phyloP scores from a whole-genome alignment of 1,140 invertebrate species.

The Rhizoglyphus robini region DNA sequence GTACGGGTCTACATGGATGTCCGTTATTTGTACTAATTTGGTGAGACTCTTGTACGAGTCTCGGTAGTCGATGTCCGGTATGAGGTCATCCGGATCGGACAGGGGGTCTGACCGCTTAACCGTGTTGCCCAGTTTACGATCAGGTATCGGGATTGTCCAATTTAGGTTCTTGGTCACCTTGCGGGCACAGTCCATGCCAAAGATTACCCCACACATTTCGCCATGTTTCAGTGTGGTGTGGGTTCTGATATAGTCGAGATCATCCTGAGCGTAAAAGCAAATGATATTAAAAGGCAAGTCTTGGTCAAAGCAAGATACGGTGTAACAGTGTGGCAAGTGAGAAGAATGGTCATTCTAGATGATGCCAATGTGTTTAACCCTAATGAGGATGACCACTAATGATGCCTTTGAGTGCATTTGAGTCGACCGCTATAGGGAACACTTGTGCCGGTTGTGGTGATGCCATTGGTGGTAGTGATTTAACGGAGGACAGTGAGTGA shows the following conservation, averaged over 20 bases:
- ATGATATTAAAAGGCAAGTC: too few species aligned
- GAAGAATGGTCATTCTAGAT: not conserved
- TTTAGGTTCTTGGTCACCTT: conserved; percentile 21
- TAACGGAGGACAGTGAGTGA: too few species aligned
- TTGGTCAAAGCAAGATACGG: too few species aligned
- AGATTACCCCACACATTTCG: conserved; percentile 24
- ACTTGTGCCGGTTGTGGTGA: too few species aligned
- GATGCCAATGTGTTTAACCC: too few species aligned
- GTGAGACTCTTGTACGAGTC: not conserved
- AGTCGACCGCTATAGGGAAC: too few species aligned
- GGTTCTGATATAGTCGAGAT: conserved; percentile 24
- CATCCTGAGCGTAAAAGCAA: conserved; percentile 16
- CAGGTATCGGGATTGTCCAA: conserved; percentile 23
- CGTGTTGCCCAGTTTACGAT: not conserved
- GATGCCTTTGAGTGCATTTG: too few species aligned
- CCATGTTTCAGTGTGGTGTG: conserved; percentile 20
- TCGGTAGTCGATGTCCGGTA: not conserved
- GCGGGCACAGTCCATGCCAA: conserved; percentile 23
- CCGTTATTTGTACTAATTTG: conserved; percentile 80
- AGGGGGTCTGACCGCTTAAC: not conserved
- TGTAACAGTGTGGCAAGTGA: not conserved
- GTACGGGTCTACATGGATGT: conserved; percentile 83
- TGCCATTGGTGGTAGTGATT: too few species aligned
- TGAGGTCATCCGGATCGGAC: not conserved
- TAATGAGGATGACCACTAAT: too few species aligned